Evolutionary conservation across 2,113 vertebrate genomes (phyloP), one percentile per base, ranked within the genome.

Genomic region (Psettodes erumei): DNA sequence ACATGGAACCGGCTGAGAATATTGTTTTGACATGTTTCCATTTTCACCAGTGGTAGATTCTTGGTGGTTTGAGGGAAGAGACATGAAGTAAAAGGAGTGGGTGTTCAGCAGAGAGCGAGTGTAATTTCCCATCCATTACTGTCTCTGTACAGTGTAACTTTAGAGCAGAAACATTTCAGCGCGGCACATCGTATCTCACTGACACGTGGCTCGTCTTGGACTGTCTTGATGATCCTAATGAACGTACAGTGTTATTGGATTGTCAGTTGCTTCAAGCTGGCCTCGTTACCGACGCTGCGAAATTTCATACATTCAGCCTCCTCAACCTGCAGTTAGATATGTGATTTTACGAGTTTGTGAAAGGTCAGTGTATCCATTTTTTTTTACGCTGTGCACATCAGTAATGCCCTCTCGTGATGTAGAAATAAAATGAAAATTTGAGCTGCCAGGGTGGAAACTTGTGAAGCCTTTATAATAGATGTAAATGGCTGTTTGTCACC

Each of bases 51-150:
- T 70, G 19, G 0, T 9, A 21, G 32, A 28, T 11, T 18, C 32
- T 53, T 25, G 3, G 1, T 48, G 30, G 55, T 65, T 47, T 40
- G 38, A 1, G 28, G 27, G n/a, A 42, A 3, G 9, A 40, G 47
- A 77, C 35, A 70, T 28, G 40, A 73, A 53, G 16, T 35, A 37
- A 50, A 27, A 37, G 6, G 27, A 72, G 77, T 62, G 30, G 30
- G 37, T 62, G 59, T 67, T 71, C 61, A 35, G 42, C 61, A 35
- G 42, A 56, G 19, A 61, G 35, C 30, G 33, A 51, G 55, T 43
- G 15, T 23, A 37, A 16, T 75, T 65, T 83, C 42, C 67, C 67
- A 47, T 65, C 8, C 51, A 54, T 55, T 61, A 45, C 37, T 56
- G 58, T 42, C 55, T 70, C 43, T 47, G 45, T 64, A 56, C 28